Base-by-base conservation (phyloP, 2,888 invertebrate species). In the Acrocyrtus sp. region DNA sequence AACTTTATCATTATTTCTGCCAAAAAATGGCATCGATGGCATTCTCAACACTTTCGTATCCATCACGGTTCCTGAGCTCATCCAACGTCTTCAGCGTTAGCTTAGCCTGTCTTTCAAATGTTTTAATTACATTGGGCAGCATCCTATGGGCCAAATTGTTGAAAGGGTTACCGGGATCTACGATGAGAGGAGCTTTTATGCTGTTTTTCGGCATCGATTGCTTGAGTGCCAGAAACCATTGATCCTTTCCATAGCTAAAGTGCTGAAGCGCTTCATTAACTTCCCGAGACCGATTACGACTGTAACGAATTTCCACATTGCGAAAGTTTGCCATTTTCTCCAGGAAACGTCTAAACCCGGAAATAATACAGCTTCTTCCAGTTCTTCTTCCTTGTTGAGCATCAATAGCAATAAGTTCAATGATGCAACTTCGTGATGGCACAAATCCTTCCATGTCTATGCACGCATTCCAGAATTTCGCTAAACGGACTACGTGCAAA, bases 1-100 rank as follows among this genome's bases (percentile, higher is more conserved):
- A 12, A 34, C 43, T 45, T 58, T 50, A 27, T 53, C 41, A 53
- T 6, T 21, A n/a, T 21, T 65, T 65, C 4, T 65, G 65, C 26
- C 22, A 43, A 66, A 66, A 66, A 56, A 66, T 56, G 48, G 47
- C 57, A 24, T 60, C 48, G 39, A 68, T 68, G 29, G 60, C 48
- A 34, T 68, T 43, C 34, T 68, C 60, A 51, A 51, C 12, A 34
- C 22, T 21, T n/a, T 60, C 45, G 43, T 53, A 60, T n/a, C 17
- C 29, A 29, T 5, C n/a, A 26, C 34, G 5, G 0, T 17, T 45
- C 17, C 24, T 60, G 8, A 53, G 19, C 8, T 34, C n/a, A 4
- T 68, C 45, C 4, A 68, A 6, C 8, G 53, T 1, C 29, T 45
- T 6, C 48, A 66, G 19, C 15, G 56, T 70, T 41, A 39, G n/a